A percentile compares a stretch with the other conserved stretches of the same genome.
Conservation (phyloP, 2,888 invertebrate species). For the Podotricha telesiphe region DNA sequence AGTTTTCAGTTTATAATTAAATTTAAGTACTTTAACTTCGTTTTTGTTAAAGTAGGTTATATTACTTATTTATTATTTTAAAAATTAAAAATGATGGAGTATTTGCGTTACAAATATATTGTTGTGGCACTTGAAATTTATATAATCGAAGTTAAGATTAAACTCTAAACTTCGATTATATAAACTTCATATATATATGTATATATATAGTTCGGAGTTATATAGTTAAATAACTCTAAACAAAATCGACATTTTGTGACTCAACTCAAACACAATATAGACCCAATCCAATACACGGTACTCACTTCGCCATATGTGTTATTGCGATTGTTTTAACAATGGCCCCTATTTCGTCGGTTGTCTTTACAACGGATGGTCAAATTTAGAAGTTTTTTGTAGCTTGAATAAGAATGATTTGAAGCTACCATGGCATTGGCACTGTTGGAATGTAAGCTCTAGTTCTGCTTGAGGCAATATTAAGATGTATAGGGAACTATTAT, state of each 20-base stretch:
- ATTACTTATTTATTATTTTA: constrained; percentile 2
- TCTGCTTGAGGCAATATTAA: too few species aligned
- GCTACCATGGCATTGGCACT: neutral
- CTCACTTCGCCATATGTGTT: constrained; percentile 12
- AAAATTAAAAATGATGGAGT: neutral
- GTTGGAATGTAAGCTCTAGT: neutral
- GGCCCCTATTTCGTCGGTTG: constrained; percentile 7
- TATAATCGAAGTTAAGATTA: neutral
- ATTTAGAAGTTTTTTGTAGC: neutral
- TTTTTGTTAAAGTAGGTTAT: constrained; percentile 9
- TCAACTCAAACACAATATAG: constrained; percentile 7
- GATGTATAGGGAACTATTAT: too few species aligned
- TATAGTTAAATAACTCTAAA: too few species aligned
- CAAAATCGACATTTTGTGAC: constrained; percentile 12
- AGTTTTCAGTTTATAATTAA: constrained; percentile 17
- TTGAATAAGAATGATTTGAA: neutral
- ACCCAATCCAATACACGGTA: constrained; percentile 3
- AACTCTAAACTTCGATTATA: too few species aligned
- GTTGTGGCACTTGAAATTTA: neutral
- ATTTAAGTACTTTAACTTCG: constrained; percentile 1
- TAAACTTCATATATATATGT: too few species aligned
- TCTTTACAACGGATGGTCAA: constrained; percentile 1
- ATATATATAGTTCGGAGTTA: too few species aligned
- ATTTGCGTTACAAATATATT: neutral
- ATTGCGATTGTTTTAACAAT: constrained; percentile 19